Evolutionary conservation across 2,797 vertebrate species (phyloP).

Genomic region (Phataginus tetradactyla): DNA sequence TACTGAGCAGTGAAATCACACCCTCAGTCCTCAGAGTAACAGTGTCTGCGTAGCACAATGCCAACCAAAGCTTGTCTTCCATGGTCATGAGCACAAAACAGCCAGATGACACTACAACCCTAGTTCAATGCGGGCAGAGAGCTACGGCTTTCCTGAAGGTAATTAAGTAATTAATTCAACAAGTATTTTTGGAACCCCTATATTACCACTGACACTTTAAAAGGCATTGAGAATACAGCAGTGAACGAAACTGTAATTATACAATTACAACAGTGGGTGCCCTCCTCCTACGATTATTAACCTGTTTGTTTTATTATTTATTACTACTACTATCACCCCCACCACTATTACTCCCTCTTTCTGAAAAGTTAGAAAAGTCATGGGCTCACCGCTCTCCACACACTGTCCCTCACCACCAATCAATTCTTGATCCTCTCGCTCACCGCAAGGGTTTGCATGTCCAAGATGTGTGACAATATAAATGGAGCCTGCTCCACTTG

Average conservation of each 20-base stretch:
- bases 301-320: not conserved
- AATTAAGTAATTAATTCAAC: not conserved
- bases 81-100: not conserved
- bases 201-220: not conserved
- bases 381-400: not conserved
- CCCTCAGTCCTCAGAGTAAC: not conserved
- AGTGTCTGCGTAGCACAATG: rapidly evolving
- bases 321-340: not conserved
- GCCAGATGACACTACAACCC: not conserved
- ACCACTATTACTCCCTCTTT: not conserved
- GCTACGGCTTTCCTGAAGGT: not conserved
- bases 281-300: not conserved
- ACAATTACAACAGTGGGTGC: not conserved
- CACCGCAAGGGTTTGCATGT: rapidly evolving
- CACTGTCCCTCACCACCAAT: rapidly evolving
- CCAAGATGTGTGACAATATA: not conserved
- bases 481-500: not conserved
- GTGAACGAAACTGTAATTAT: not conserved
- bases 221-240: not conserved
- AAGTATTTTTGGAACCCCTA: not conserved
- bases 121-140: not conserved
- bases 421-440: rapidly evolving
- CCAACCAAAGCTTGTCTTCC: not conserved
- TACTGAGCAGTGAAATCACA: rapidly evolving
- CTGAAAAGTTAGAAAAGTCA: not conserved